Base-by-base conservation (phyloP, 2,797 vertebrate species). In the Tangara arthus region DNA sequence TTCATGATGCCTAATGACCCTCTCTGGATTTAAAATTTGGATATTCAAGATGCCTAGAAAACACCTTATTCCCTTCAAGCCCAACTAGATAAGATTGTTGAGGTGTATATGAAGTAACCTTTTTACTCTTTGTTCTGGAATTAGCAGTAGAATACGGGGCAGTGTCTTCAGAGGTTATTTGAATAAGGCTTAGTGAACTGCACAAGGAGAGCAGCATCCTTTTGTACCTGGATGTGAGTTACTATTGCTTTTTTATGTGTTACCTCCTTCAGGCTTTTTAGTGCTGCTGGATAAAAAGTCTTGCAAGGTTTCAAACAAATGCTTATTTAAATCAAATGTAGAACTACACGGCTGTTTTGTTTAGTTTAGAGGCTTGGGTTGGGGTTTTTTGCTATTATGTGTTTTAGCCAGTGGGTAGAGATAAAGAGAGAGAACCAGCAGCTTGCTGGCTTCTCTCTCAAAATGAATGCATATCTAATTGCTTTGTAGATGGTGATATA, bases 271-370 rank as follows among this genome's bases (percentile, higher is more conserved):
- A 59, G 55, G 42, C 28, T 70, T 89, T 79, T 82, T 64, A 70
- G 34, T 82, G 49, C 34, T 87, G 52, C 35, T 76, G 47, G 34
- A 55, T 59, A 59, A 5, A 2, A 84, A 35, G 34, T 28, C 26
- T 82, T 91, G 22, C 57, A 77, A 77, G 27, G 32, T 77, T 90
- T 87, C 59, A 91, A 93, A 79, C 35, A 91, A 90, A 84, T 18
- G 10, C 22, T 66, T 70, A 63, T 63, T 89, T 90, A 79, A 82
- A 87, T 82, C 30, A 76, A 82, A 55, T 34, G 9, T 44, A 39
- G 42, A 78, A 26, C 9, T 59, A 30, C 19, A 6, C n/a, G 8
- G 0, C 0, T 53, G 23, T 63, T 78, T 82, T 32, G 12, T 61
- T 89, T 70, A 23, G 52, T 53, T 80, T 66, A 7, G 56, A 14